Evolutionary conservation across 2,113 vertebrate species (phyloP), one percentile per base, ranked within the genome.

Genomic region (Myotis yumanensis): DNA sequence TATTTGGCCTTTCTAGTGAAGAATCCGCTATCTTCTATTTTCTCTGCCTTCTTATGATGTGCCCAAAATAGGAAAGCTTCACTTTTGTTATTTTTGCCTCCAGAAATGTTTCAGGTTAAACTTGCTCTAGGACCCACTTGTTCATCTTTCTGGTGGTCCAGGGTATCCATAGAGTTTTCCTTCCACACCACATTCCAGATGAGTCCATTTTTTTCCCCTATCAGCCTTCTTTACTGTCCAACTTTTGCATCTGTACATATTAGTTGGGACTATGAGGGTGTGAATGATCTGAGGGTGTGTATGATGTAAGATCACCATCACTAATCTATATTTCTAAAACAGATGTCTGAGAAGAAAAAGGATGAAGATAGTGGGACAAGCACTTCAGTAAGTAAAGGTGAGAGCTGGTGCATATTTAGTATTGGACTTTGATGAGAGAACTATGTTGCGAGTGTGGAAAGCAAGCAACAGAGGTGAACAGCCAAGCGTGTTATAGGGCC

Each of bases 311-410:
- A 5, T 43, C 30, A 35, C 11, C 48, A 23, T 14, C 0, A 59
- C 62, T 86, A 73, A 86, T 89, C 52, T 59, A 1, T 94, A 6
- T 96, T 96, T 83, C 89, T 46, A 40, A 95, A 84, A 93, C 93
- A 97, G 96, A 91, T 97, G 54, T 85, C 92, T 64, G 52, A 52
- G 86, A 97, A 91, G 93, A 95, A 20, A 62, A 85, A 37, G 20
- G 85, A 81, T 11, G 86, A 87, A 90, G 87, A 79, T 2, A 18
- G 80, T 46, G 82, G 43, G 32, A 59, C 93, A 37, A 94, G 30
- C 3, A 4, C 77, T 37, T 80, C 90, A 12, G 62, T 80, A 87
- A 96, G 93, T 84, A 97, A 97, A 97, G 54, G 86, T 3, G 59
- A 96, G 71, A 28, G 95, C 66, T 43, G 37, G 52, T 73, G 7